Conservation (phyloP, 2,888 invertebrate genomes). For the Nemurella pictetii region DNA sequence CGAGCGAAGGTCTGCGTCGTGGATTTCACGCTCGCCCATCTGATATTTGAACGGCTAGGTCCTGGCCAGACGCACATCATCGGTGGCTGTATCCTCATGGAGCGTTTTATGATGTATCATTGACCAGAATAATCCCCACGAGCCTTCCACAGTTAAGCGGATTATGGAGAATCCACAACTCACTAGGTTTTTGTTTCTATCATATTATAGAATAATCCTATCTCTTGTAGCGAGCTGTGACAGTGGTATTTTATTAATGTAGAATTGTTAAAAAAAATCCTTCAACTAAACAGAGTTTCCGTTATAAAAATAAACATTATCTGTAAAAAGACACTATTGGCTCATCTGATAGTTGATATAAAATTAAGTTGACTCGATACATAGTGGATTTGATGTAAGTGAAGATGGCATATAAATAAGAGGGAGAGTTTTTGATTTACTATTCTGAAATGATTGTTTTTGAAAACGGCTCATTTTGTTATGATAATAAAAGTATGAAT, state of each 20-base stretch:
- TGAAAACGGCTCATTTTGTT: not conserved
- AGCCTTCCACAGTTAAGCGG: slow-evolving; percentile 2
- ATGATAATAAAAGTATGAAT: not conserved
- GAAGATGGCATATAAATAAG: too few relatives aligned
- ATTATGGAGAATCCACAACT: not conserved
- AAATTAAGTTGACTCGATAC: too few relatives aligned
- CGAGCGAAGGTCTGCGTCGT: not conserved
- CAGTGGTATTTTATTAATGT: not conserved
- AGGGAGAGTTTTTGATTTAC: too few relatives aligned
- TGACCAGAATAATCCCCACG: not conserved
- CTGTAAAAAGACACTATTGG: too few relatives aligned
- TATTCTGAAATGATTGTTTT: too few relatives aligned
- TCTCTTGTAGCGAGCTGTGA: not conserved
- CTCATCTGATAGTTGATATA: too few relatives aligned
- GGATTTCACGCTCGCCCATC: not conserved
- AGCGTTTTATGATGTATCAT: slow-evolving; percentile 14
- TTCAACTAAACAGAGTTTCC: too few relatives aligned
- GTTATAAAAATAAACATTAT: too few relatives aligned
- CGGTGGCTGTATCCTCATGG: not conserved
- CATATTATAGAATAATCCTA: not conserved
- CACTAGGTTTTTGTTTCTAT: slow-evolving; percentile 8
- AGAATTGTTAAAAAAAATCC: not conserved
- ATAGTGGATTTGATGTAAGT: too few relatives aligned
- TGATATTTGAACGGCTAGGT: not conserved
- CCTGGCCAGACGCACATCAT: not conserved